These are phyloP conservation scores for Coregonus suidteri DNA, from an alignment of 2,797 vertebrate species.

Conservation along the genomic window DNA sequence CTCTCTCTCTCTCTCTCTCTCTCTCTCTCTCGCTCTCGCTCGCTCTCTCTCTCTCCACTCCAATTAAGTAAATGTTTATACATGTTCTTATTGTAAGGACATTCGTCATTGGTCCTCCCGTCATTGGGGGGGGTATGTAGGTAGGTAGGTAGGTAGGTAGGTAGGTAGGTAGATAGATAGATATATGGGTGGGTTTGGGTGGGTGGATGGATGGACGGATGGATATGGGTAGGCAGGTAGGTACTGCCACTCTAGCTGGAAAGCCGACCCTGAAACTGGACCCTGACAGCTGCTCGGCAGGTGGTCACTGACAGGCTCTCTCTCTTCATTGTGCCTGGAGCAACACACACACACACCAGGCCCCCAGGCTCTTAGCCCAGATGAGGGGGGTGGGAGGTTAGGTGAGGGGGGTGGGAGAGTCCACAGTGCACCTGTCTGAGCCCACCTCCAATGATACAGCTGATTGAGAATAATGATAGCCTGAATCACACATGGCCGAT, in stretches of 20 bases:
- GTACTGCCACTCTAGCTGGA: conserved; percentile 28
- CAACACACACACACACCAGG: conserved; percentile 29
- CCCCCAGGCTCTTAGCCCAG: conserved; percentile 1
- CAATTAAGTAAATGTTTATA: too few species aligned
- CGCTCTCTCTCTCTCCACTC: too few species aligned
- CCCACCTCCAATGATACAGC: conserved; percentile 31
- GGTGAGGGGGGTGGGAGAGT: conserved; percentile 17
- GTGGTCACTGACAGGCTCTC: conserved; percentile 76
- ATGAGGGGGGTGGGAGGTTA: background rate
- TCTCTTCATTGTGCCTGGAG: conserved; percentile 70
- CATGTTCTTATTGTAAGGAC: too few species aligned
- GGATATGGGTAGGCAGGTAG: background rate
- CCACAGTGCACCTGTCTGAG: conserved; percentile 48
- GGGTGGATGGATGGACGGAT: conserved; percentile 4
- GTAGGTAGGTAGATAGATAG: too few species aligned
- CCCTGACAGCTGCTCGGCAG: conserved; percentile 81
- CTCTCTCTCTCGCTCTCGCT: background rate
- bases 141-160: too few species aligned
- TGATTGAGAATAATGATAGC: conserved; percentile 37
- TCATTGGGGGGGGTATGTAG: too few species aligned
- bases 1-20: background rate
- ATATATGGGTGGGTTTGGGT: background rate
- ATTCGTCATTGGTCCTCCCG: too few species aligned
- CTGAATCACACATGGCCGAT: conserved; percentile 33
- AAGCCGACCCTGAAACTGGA: conserved; percentile 75